Conservation (phyloP, 2,888 invertebrate genomes). For the Ectemnius continuus region DNA sequence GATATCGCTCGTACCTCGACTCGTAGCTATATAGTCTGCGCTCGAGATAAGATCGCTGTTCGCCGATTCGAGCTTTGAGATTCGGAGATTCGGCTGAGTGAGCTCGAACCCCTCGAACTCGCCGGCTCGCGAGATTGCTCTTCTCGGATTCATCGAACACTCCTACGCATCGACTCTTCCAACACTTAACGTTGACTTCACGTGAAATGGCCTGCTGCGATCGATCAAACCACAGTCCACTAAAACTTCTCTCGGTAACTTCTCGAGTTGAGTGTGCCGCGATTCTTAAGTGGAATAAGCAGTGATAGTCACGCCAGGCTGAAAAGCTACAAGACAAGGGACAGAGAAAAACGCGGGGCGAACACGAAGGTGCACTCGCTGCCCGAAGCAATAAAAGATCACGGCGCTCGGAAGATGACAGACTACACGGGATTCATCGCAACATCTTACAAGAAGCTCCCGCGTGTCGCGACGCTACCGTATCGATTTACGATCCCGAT, state of each 20-base stretch:
- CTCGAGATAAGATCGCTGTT: conserved; percentile 58
- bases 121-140: too few relatives aligned
- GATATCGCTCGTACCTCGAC: conserved; percentile 60
- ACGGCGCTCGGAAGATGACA: conserved; percentile 44
- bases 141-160: too few relatives aligned
- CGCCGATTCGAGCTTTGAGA: conserved; percentile 48
- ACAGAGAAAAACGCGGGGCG: background rate
- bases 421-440: conserved; percentile 55
- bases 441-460: conserved; percentile 49
- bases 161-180: too few relatives aligned
- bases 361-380: conserved; percentile 12
- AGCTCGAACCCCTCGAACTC: too few relatives aligned
- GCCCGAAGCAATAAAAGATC: conserved; percentile 1
- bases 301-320: background rate
- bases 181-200: too few relatives aligned
- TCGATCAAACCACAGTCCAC: too few relatives aligned
- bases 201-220: too few relatives aligned
- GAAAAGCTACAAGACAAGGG: background rate
- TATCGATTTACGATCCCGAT: conserved; percentile 56
- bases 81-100: conserved; percentile 7
- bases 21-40: conserved; percentile 39
- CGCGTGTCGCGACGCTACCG: conserved; percentile 52
- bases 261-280: background rate
- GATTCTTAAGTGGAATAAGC: background rate
- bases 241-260: too few relatives aligned